Evolutionary conservation across 2,888 invertebrate species (phyloP).

Genomic region (Apodemia zela): DNA sequence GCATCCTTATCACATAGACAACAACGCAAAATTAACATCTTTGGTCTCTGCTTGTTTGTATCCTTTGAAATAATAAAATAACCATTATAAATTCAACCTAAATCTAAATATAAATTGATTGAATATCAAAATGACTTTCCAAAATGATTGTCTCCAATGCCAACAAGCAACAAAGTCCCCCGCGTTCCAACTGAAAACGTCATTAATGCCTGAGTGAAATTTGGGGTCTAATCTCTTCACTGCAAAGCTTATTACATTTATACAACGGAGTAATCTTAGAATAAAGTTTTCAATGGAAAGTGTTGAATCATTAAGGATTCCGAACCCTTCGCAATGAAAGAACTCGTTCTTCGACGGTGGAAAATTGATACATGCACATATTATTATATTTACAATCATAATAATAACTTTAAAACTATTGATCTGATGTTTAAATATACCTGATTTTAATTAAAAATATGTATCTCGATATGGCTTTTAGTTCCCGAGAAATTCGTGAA

Average conservation of each 20-base stretch:
- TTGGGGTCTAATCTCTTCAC: constrained; percentile 78
- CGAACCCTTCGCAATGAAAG: constrained; percentile 72
- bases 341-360: constrained; percentile 46
- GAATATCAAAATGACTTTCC: constrained; percentile 69
- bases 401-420: too few relatives aligned
- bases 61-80: too few relatives aligned
- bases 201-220: constrained; percentile 79
- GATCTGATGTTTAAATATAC: too few relatives aligned
- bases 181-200: constrained; percentile 74
- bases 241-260: constrained; percentile 80
- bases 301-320: constrained; percentile 74
- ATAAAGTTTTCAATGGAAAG: constrained; percentile 79
- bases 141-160: constrained; percentile 69
- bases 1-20: too few relatives aligned
- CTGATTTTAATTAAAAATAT: too few relatives aligned
- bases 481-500: too few relatives aligned
- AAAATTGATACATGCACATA: constrained; percentile 36
- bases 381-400: not conserved
- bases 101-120: not conserved
- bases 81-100: too few relatives aligned
- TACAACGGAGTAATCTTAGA: constrained; percentile 78
- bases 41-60: too few relatives aligned
- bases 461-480: too few relatives aligned
- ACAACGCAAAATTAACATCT: too few relatives aligned
- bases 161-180: constrained; percentile 53